Evolutionary conservation across 2,888 invertebrate genomes (phyloP).

Genomic region (Eupithecia abbreviata): DNA sequence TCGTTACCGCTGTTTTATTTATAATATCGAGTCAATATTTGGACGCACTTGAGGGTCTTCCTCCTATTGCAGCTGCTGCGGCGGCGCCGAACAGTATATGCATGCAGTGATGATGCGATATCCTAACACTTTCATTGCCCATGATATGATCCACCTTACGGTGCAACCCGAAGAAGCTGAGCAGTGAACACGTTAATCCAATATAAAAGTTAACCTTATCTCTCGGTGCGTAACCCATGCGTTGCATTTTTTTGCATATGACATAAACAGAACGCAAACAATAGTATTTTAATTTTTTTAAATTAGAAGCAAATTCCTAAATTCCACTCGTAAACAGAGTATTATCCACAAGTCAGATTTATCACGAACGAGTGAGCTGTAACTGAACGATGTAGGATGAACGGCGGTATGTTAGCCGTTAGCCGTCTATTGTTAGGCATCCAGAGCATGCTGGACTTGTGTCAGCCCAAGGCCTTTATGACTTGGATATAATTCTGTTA

Average conservation of each 20-base stretch:
- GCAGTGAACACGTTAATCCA: neutral
- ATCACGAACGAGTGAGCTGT: neutral
- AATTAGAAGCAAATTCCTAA: neutral
- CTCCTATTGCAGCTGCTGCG: no score
- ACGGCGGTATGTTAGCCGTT: neutral
- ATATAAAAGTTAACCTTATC: no score
- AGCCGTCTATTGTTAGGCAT: conserved; percentile 4
- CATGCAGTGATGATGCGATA: no score
- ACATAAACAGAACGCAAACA: neutral
- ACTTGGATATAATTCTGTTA: neutral
- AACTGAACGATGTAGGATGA: neutral
- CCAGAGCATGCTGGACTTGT: neutral
- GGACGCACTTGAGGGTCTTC: no score
- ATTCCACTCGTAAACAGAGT: conserved; percentile 1
- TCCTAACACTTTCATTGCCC: no score
- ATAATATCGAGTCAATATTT: no score
- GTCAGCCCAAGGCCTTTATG: neutral
- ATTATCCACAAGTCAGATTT: neutral
- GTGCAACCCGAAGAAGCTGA: no score
- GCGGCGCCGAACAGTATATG: no score
- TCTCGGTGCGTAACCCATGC: neutral
- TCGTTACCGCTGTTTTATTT: no score
- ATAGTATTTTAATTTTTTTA: no score
- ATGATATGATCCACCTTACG: no score
- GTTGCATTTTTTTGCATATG: neutral